phyloP scores from a whole-genome alignment of 2,888 invertebrate genomes.

The Drosophila kanekoi region DNA sequence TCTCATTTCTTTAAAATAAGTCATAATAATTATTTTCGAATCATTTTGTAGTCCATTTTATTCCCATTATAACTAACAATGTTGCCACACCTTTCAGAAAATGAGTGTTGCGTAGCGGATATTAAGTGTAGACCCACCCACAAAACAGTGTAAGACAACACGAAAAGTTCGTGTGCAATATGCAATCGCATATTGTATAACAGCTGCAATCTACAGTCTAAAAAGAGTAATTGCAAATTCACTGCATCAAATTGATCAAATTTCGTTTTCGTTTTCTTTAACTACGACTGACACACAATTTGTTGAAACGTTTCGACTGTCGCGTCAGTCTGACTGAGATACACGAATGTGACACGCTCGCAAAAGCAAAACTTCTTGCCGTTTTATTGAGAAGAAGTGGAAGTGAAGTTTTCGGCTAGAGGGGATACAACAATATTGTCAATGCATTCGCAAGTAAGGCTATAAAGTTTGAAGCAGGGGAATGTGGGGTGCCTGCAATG shows the following conservation, averaged over 20 bases:
- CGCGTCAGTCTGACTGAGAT: background rate
- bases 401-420: background rate
- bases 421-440: conserved; percentile 2
- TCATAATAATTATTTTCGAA: too few relatives aligned
- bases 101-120: background rate
- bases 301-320: conserved; percentile 42
- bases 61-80: background rate
- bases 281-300: conserved; percentile 43
- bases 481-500: conserved; percentile 14
- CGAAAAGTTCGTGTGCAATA: background rate
- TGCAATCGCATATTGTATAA: conserved; percentile 1
- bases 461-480: background rate
- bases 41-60: too few relatives aligned
- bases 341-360: conserved; percentile 32
- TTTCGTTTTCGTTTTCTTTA: conserved; percentile 20
- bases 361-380: conserved; percentile 30
- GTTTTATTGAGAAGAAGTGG: conserved; percentile 21
- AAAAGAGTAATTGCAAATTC: conserved; percentile 21
- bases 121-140: background rate
- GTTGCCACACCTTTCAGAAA: background rate
- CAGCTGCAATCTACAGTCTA: conserved; percentile 1
- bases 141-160: conserved; percentile 5
- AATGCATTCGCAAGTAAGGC: conserved; percentile 10
- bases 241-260: conserved; percentile 14
- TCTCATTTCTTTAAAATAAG: too few relatives aligned